Conservation (phyloP, 2,113 vertebrate species). For the Campylorhamphus procurvoides region DNA sequence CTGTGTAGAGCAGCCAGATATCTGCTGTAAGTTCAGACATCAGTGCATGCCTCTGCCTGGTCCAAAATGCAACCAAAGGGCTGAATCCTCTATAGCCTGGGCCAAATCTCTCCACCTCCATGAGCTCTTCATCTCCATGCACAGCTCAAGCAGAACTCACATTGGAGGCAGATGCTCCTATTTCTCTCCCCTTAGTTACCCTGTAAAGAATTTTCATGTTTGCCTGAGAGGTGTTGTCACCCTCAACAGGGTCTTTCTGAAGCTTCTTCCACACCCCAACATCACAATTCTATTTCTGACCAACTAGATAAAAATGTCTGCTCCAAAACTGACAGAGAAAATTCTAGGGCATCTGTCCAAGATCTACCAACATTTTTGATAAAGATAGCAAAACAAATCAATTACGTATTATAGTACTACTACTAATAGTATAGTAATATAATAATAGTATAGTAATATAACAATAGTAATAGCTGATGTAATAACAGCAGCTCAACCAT, state of each 20-base stretch:
- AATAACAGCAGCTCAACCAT: background rate
- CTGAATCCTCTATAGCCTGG: background rate
- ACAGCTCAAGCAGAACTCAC: background rate
- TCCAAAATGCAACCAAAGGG: background rate
- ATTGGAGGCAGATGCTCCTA: background rate
- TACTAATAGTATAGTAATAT: too few species aligned
- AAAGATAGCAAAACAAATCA: background rate
- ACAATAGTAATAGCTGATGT: too few species aligned
- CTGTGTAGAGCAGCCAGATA: background rate
- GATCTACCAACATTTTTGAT: background rate
- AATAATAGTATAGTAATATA: too few species aligned
- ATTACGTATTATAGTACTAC: background rate
- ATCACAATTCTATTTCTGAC: background rate
- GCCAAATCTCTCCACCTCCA: background rate
- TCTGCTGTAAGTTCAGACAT: background rate
- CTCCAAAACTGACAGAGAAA: background rate
- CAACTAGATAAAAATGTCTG: background rate
- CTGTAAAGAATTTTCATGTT: background rate
- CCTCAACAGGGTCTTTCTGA: background rate
- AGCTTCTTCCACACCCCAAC: background rate
- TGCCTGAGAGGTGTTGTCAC: background rate
- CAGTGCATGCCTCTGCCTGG: background rate
- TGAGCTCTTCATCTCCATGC: background rate
- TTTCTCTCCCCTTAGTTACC: background rate
- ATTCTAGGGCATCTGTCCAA: background rate